Evolutionary conservation across 2,797 vertebrate genomes (phyloP), one percentile per base, ranked within the genome.

Genomic region (Periophthalmus magnuspinnatus): DNA sequence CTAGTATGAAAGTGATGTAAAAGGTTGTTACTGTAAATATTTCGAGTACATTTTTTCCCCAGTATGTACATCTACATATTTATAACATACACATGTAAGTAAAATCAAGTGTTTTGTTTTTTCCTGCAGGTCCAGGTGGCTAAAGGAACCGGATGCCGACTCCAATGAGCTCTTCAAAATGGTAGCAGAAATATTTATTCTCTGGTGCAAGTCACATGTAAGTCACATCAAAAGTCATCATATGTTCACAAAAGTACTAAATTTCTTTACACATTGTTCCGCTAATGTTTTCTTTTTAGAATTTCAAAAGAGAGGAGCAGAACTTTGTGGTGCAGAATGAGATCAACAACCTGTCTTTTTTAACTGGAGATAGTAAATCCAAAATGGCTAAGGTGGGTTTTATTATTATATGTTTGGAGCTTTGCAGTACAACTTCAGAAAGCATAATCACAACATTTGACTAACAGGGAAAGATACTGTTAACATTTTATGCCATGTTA

Each of bases 281-380:
- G 10, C 13, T 19, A 5, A 67, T 0, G 75, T 16, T 14, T 56
- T 6, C 48, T 52, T 72, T 83, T 32, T 78, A 99, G 98, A 99
- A 99, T 91, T 99, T 99, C 87, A 99, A 99, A 93, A 93, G 98
- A 86, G 98, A 99, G 86, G 97, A 99, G 88, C 98, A 99, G 90
- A 99, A 99, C 91, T 99, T 99, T 94, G 97, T 99, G 76, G 97
- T 99, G 87, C 98, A 99, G 85, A 99, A 99, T 89, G 98, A 99
- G 94, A 99, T 99, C 89, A 99, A 99, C 91, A 99, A 99, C 85
- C 95, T 99, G 74, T 96, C 98, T 62, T 99, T 99, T 91, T 94
- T 99, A 89, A 99, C 97, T 48, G 97, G 96, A 71, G 97, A 99
- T 86, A 98, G 92, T 92, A 99, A 99, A 90, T 97, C 95, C 91